Evolutionary conservation across 2,113 vertebrate species (phyloP), one percentile per base, ranked within the genome.

Genomic region (Alethe diademata): DNA sequence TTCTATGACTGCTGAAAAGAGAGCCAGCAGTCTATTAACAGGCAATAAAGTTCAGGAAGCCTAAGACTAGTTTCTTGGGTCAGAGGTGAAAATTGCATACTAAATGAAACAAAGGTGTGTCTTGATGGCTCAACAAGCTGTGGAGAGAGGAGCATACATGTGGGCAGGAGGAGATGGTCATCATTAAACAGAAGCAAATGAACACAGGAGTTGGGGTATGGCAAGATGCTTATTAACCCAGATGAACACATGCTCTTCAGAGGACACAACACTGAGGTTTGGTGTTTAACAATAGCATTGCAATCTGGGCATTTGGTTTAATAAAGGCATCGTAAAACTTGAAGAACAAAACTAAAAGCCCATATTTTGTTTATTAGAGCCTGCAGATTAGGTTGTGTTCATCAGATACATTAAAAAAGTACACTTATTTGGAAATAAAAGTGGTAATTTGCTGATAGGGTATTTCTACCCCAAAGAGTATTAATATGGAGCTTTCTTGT

Each of bases 11-110:
- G 97, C 96, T 98, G 97, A 98, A 98, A 98, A 98, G 98, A 98
- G 96, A 98, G 97, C 97, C 97, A 97, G 97, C 97, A 98, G 98
- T 98, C 98, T 98, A 98, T 98, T 98, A 98, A 98, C 98, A 98
- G 98, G 98, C 98, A 98, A 98, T 98, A 98, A 98, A 98, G 98
- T 98, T 98, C 98, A 98, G 98, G 98, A 98, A 98, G 97, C 98
- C 98, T 97, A 98, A 97, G 98, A 98, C 98, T 98, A 98, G 98
- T 98, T 98, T 98, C 97, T 97, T 97, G 97, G 98, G 98, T 98
- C 98, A 98, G 98, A 98, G 98, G 98, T 98, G 98, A 98, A 98
- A 98, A 98, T 97, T 98, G 96, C 98, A 97, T 96, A 91, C 96
- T 97, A 98, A 98, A 98, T 98, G 98, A 98, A 98, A 98, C 98